phyloP scores from a whole-genome alignment of 1,140 invertebrate species.

The Nylanderia fulva region DNA sequence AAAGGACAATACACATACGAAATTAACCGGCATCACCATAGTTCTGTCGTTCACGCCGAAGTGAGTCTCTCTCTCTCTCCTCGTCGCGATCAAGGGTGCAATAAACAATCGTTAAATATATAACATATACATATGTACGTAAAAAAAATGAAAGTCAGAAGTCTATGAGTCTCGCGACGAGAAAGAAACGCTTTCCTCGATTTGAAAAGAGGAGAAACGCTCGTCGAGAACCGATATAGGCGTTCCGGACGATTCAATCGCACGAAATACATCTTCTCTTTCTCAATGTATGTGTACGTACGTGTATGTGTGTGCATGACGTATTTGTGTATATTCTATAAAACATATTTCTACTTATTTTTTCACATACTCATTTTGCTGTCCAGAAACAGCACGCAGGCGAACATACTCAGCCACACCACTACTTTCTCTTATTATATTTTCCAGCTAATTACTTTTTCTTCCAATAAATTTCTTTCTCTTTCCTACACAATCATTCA shows the following conservation, averaged over 20 bases:
- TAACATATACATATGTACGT: slow-evolving; percentile 23
- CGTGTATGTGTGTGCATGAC: neutral
- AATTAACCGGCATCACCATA: slow-evolving; percentile 53
- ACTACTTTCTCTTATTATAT: slow-evolving; percentile 71
- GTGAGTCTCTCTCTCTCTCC: slow-evolving; percentile 47
- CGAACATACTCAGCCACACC: slow-evolving; percentile 35
- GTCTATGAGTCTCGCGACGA: slow-evolving; percentile 39
- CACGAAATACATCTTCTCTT: slow-evolving; percentile 9
- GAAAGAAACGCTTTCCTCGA: slow-evolving; percentile 13
- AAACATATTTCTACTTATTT: slow-evolving; percentile 42
- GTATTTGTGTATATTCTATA: slow-evolving; percentile 1
- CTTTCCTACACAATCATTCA: slow-evolving; percentile 33
- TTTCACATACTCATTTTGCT: slow-evolving; percentile 27
- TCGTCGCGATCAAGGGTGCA: slow-evolving; percentile 32
- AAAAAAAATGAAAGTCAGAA: slow-evolving; percentile 4
- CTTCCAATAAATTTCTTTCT: slow-evolving; percentile 21
- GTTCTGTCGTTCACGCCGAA: slow-evolving; percentile 39
- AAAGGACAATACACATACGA: slow-evolving; percentile 74
- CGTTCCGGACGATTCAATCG: slow-evolving; percentile 18
- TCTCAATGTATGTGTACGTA: slow-evolving; percentile 6
- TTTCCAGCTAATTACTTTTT: slow-evolving; percentile 30
- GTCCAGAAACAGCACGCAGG: neutral
- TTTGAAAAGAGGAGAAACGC: slow-evolving; percentile 1
- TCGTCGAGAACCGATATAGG: neutral
- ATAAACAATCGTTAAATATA: slow-evolving; percentile 43